phyloP scores from a whole-genome alignment of 2,797 vertebrate genomes.

The Pteropus rufus region DNA sequence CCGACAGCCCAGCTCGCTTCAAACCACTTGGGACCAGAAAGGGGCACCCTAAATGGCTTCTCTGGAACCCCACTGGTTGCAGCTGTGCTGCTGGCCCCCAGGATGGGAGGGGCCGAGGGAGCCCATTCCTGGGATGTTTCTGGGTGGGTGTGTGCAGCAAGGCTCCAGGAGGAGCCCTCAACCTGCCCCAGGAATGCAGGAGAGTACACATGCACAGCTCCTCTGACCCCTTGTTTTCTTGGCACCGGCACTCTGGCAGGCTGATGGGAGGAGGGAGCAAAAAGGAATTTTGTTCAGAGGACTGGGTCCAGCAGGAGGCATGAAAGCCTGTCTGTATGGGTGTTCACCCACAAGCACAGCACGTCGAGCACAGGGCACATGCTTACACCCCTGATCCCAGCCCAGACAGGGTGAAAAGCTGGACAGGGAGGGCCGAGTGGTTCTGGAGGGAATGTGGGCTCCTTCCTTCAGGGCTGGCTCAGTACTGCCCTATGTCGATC shows the following conservation, averaged over 20 bases:
- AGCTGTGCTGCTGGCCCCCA: not conserved
- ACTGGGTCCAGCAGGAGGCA: not conserved
- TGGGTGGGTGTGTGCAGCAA: constrained; percentile 56
- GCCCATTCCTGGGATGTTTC: constrained; percentile 64
- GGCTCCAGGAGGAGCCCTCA: constrained; percentile 22
- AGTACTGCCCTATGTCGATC: not conserved
- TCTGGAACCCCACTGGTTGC: not conserved
- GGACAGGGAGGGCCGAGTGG: not conserved
- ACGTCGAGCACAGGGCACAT: rapidly evolving
- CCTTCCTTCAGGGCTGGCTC: not conserved
- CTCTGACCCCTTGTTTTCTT: not conserved
- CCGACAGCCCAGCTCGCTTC: not conserved
- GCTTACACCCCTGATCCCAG: not conserved
- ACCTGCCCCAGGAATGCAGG: constrained; percentile 62
- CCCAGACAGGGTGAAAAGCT: not conserved
- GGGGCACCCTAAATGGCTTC: not conserved
- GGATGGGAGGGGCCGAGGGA: not conserved
- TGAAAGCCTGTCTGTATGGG: not conserved
- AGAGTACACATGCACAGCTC: not conserved
- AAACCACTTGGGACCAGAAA: constrained; percentile 32
- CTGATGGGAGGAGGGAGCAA: not conserved
- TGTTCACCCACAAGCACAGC: not conserved
- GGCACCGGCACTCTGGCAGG: not conserved
- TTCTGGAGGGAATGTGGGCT: not conserved
- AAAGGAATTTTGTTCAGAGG: constrained; percentile 25